Conservation (phyloP, 2,113 vertebrate genomes). For the Bubo blakistoni region DNA sequence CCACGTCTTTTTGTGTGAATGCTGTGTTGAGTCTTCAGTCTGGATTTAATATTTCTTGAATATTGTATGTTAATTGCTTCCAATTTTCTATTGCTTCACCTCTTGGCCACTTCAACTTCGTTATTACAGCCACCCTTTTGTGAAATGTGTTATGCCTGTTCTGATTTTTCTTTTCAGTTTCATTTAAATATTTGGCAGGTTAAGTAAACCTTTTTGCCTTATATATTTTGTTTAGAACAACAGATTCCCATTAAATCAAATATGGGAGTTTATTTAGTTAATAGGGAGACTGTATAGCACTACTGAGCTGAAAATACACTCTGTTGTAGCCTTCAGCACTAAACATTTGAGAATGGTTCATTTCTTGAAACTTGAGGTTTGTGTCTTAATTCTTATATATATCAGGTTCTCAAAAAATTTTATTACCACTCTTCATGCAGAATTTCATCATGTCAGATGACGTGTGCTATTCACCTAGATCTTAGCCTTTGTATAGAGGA, state of each 20-base stretch:
- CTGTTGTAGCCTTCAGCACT: not conserved
- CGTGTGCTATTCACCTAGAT: not conserved
- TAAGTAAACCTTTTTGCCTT: not conserved
- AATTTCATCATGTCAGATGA: not conserved
- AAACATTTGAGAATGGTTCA: not conserved
- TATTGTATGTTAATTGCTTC: conserved; percentile 34
- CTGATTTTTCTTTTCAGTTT: conserved; percentile 10
- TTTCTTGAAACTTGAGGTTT: not conserved
- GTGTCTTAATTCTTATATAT: not conserved
- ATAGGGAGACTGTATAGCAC: not conserved
- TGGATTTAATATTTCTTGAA: conserved; percentile 3
- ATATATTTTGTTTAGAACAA: conserved; percentile 16
- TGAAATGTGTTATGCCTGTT: not conserved
- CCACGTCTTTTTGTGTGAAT: not conserved
- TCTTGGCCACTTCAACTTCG: conserved; percentile 12
- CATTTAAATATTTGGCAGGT: not conserved
- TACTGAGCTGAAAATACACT: not conserved
- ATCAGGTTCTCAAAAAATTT: not conserved
- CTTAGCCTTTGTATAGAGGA: not conserved
- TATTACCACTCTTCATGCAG: not conserved
- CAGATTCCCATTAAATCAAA: conserved; percentile 9
- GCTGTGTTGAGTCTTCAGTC: not conserved
- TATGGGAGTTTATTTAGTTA: conserved; percentile 13
- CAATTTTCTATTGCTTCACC: conserved; percentile 12
- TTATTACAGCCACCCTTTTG: conserved; percentile 34